Evolutionary conservation across 2,113 vertebrate species (phyloP), one percentile per base, ranked within the genome.

Genomic region (Rynchops niger): DNA sequence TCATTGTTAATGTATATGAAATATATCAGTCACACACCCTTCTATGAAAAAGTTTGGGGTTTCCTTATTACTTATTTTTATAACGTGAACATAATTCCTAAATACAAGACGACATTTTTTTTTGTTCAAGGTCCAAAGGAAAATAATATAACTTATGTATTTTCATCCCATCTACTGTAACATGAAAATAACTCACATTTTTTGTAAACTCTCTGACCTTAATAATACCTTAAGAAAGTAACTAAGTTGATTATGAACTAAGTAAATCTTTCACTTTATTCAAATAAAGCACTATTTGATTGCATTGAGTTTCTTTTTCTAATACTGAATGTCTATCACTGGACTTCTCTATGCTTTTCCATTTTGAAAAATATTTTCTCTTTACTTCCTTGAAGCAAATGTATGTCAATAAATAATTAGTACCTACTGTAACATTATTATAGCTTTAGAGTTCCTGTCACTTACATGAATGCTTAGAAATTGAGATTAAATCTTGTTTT

Each of bases 11-110:
- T 72, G 3, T 15, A 2, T 70, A 38, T 17, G 26, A 80, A 77
- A 69, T n/a, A 2, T 29, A 63, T n/a, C 6, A 66, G 25, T 61
- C 52, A 45, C 5, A 30, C 0, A 50, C 0, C 0, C 4, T 30
- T 89, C 12, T 59, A 14, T 22, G 4, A 32, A 30, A 40, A 79
- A 70, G 13, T 29, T 27, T 30, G 4, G 0, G 0, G 3, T 27
- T 53, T n/a, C 25, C 18, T 69, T 23, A 34, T 50, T 72, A 17
- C 2, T 5, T 23, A 36, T 82, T 85, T 88, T 80, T 26, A 17
- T 34, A 42, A 77, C 52, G 7, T 10, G 11, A 66, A 43, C 26
- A 63, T 23, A 36, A 32, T 61, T 59, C 6, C 25, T 78, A 29
- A 52, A 4, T 5, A 53, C 6, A 47, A 15, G 8, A 22, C 45